Conservation (phyloP, 2,888 invertebrate genomes). For the Adela reaumurella region DNA sequence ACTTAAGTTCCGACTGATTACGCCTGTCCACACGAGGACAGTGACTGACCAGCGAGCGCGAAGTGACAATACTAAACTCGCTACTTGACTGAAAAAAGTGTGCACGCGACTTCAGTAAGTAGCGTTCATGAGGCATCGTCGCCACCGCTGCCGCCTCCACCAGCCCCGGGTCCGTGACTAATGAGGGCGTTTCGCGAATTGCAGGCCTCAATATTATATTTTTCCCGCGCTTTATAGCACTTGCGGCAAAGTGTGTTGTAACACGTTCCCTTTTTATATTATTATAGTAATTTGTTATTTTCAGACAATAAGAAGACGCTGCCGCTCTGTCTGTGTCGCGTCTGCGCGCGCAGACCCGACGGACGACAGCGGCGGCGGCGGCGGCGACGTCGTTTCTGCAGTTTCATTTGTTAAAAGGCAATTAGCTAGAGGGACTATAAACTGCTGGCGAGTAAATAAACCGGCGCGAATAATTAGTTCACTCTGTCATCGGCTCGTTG, state of each 20-base stretch:
- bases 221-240: background rate
- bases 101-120: too few species aligned
- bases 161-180: background rate
- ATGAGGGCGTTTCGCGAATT: background rate
- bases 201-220: background rate
- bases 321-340: background rate
- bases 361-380: background rate
- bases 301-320: background rate
- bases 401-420: background rate
- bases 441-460: background rate
- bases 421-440: background rate
- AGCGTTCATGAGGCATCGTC: background rate
- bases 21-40: too few species aligned
- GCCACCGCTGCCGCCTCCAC: background rate
- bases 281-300: background rate
- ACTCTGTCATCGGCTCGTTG: background rate
- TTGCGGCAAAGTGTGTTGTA: background rate
- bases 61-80: too few species aligned
- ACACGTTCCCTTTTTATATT: background rate
- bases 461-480: background rate
- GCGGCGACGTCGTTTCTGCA: background rate
- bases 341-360: background rate
- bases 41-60: too few species aligned
- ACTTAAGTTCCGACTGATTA: too few species aligned
- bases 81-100: too few species aligned